Conservation (phyloP, 1,140 invertebrate genomes). For the Megalopta genalis region DNA sequence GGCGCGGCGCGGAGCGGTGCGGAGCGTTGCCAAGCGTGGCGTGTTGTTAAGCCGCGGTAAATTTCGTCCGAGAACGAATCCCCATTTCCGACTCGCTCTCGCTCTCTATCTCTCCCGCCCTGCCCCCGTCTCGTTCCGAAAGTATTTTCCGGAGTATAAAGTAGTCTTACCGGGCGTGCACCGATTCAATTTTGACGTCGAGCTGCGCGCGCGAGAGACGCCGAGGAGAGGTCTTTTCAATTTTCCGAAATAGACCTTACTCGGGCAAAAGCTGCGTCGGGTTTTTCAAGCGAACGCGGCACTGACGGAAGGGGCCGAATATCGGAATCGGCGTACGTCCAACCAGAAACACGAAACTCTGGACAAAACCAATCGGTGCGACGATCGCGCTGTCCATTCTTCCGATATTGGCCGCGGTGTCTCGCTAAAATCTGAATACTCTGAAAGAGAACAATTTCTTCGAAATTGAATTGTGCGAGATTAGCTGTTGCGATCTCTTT, state of each 20-base stretch:
- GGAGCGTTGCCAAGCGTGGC: neutral
- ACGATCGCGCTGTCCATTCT: too few species aligned
- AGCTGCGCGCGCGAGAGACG: neutral
- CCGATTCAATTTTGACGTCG: constrained; percentile 24
- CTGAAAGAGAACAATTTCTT: too few species aligned
- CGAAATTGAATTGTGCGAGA: too few species aligned
- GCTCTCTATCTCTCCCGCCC: neutral
- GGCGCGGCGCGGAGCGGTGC: too few species aligned
- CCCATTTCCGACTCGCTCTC: neutral
- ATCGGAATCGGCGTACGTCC: too few species aligned
- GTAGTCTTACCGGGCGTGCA: constrained; percentile 1
- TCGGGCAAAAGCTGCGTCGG: neutral
- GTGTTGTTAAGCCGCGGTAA: constrained; percentile 24
- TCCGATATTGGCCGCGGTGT: too few species aligned
- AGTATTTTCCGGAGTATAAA: neutral
- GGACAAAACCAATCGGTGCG: too few species aligned
- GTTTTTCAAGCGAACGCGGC: neutral
- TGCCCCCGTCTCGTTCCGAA: neutral
- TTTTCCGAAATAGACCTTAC: constrained; percentile 9
- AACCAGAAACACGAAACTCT: too few species aligned
- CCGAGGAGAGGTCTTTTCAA: neutral
- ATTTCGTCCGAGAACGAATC: constrained; percentile 13
- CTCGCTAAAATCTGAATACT: too few species aligned
- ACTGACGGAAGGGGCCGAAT: too few species aligned
- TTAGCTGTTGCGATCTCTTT: too few species aligned